Conservation (phyloP, 1,140 invertebrate species). For the Lysiphlebus fabarum region DNA sequence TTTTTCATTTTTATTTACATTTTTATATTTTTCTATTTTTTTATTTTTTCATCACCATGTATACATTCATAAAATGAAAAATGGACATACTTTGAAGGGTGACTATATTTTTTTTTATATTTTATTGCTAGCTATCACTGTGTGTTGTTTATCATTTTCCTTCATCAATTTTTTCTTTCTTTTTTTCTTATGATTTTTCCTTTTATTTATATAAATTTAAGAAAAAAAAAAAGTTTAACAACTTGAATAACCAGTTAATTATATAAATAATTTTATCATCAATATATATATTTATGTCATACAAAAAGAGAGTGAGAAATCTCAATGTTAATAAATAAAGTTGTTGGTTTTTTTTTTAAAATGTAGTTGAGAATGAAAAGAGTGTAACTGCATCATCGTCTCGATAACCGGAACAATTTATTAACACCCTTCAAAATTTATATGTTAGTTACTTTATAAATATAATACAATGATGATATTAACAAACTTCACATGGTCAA, state of each 20-base stretch:
- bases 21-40: conserved; percentile 7
- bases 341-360: neutral
- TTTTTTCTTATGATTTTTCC: conserved; percentile 3
- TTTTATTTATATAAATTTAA: conserved; percentile 27
- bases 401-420: conserved; percentile 41
- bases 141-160: neutral
- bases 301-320: neutral
- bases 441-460: conserved; percentile 5
- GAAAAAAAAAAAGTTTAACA: conserved; percentile 26
- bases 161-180: neutral
- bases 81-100: conserved; percentile 5
- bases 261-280: too few species aligned
- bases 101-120: conserved; percentile 3
- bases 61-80: conserved; percentile 12
- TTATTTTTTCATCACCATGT: neutral
- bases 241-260: conserved; percentile 3
- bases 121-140: neutral
- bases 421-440: conserved; percentile 29
- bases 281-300: too few species aligned
- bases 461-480: neutral
- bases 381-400: conserved; percentile 25
- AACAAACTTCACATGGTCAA: neutral
- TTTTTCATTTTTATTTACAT: too few species aligned
- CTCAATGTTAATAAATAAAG: conserved; percentile 1
- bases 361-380: conserved; percentile 1